Base-by-base conservation (phyloP, 2,113 vertebrate species). In the Malurus cyaneus region DNA sequence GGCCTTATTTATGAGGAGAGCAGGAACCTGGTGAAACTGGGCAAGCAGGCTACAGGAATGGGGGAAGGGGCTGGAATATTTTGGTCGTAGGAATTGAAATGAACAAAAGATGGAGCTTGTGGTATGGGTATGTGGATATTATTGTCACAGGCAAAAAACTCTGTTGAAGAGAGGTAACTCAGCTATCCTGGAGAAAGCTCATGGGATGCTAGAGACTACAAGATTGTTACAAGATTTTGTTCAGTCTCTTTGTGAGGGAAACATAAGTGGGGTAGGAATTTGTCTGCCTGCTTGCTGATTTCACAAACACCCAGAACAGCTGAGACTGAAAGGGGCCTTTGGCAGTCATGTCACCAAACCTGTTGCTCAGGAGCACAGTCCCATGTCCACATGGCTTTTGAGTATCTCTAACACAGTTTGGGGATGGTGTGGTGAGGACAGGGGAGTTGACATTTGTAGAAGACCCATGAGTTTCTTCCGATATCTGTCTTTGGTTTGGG, bases 101-200 rank as follows among this genome's bases (percentile, higher is more conserved):
- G 46, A 53, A 7, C 4, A 16, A 66, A 59, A 25, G 6, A 18
- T 49, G 21, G 7, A 57, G 5, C 7, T 20, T 39, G 10, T 36
- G 28, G 6, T 18, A 2, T 20, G 6, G 2, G 11, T 66, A 10
- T 1, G 1, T 8, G 3, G 28, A 6, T 59, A 6, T 61, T 78
- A 25, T 3, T 50, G 19, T 5, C n/a, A 18, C 2, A 53, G 13
- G 6, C 0, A 36, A 46, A 84, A 49, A 12, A 65, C 9, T 49
- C 3, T 77, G n/a, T 18, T 56, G 26, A 3, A 6, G 6, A 18
- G 6, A 56, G 13, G 10, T 24, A 21, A 34, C 12, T 3, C 5
- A 42, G 18, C 7, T 14, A 32, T 42, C 18, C 23, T 29, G 7
- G 11, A 46, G 32, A 53, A 91, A 61, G 14, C 1, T 70, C 7